Conservation (phyloP, 2,888 invertebrate genomes). For the Zygogramma bicolorata region DNA sequence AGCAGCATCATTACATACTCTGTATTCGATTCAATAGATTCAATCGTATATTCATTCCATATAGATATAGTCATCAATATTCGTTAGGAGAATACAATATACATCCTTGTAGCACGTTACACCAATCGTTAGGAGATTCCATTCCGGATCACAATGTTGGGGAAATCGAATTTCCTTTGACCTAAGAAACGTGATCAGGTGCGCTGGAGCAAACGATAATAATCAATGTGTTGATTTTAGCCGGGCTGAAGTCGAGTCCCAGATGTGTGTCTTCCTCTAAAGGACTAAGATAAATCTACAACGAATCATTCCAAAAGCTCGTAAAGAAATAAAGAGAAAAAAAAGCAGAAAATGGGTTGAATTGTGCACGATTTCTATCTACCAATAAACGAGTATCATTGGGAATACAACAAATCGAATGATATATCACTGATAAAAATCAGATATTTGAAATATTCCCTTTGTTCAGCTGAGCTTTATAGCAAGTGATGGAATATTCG, state of each 20-base stretch:
- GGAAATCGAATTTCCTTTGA: conserved; percentile 25
- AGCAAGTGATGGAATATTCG: too few species aligned
- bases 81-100: neutral
- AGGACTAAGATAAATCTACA: conserved; percentile 7
- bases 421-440: too few species aligned
- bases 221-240: conserved; percentile 38
- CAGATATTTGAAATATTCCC: too few species aligned
- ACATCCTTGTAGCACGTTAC: neutral
- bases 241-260: conserved; percentile 16
- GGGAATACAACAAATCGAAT: too few species aligned
- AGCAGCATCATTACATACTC: too few species aligned
- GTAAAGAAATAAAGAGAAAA: neutral
- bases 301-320: neutral
- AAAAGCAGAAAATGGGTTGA: neutral
- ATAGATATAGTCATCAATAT: neutral
- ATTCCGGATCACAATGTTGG: neutral
- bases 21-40: too few species aligned
- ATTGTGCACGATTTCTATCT: neutral
- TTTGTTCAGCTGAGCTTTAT: too few species aligned
- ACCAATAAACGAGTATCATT: too few species aligned
- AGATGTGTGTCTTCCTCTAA: neutral
- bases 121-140: neutral
- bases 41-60: neutral
- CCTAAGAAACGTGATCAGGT: conserved; percentile 34
- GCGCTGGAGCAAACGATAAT: conserved; percentile 29